Percentiles rank a stretch among this genome's conserved stretches.
These are phyloP conservation scores for Mythimna lalbum DNA, from an alignment of 2,888 invertebrate genomes.

Conservation along the genomic window DNA sequence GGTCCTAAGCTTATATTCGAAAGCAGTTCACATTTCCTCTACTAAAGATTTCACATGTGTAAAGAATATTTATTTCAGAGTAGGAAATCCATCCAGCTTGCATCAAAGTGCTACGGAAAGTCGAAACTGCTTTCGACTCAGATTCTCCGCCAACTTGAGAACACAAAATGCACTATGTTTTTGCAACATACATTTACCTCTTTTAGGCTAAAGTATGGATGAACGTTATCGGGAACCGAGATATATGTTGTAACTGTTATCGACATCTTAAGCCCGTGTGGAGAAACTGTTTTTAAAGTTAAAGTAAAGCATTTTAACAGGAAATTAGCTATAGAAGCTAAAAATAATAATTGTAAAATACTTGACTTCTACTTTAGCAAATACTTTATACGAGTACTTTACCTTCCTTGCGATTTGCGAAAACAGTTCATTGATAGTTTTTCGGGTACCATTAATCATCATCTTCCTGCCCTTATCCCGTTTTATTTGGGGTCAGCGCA, in stretches of 20 bases:
- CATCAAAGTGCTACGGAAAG: constrained; percentile 27
- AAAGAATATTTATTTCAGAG: constrained; percentile 23
- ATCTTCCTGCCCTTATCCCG: no score
- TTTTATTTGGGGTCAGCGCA: no score
- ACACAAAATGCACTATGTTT: constrained; percentile 31
- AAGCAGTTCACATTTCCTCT: neutral
- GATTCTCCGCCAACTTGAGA: constrained; percentile 27
- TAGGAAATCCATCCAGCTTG: constrained; percentile 10
- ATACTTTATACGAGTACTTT: no score
- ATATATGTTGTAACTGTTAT: constrained; percentile 10
- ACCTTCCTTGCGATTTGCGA: no score
- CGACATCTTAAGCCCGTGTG: neutral
- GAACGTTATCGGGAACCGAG: neutral
- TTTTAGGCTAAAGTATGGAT: neutral
- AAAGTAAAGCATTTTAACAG: no score
- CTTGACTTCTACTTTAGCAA: no score
- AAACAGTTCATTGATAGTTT: no score
- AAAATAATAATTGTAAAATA: no score
- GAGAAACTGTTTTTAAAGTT: no score
- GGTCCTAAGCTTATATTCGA: neutral
- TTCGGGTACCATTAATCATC: no score
- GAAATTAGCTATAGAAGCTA: no score
- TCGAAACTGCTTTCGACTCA: constrained; percentile 14
- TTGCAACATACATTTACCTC: constrained; percentile 3
- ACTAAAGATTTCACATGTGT: neutral